Percentiles rank a stretch among this genome's conserved stretches.
phyloP scores from a whole-genome alignment of 2,797 vertebrate species.

The Acipenser transmontanus region DNA sequence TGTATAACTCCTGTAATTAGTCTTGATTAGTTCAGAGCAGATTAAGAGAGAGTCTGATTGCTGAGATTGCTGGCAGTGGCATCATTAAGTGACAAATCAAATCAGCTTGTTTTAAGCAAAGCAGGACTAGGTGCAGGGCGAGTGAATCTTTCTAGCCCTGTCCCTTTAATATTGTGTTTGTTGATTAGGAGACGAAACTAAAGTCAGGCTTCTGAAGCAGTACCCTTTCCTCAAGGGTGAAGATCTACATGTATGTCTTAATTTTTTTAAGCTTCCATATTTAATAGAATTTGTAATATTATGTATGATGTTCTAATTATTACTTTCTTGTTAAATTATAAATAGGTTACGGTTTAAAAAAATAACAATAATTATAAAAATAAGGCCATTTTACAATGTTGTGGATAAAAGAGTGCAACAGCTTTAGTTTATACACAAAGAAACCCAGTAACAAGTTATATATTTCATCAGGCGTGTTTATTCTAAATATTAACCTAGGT shows the following conservation, averaged over 20 bases:
- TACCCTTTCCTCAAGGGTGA: slow-evolving; percentile 59
- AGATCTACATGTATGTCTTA: slow-evolving; percentile 74
- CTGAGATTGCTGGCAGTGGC: no score
- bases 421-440: slow-evolving; percentile 82
- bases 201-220: slow-evolving; percentile 43
- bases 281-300: slow-evolving; percentile 97
- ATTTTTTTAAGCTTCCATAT: slow-evolving; percentile 91
- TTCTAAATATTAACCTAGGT: slow-evolving; percentile 54
- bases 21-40: no score
- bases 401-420: slow-evolving; percentile 74
- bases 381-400: slow-evolving; percentile 60
- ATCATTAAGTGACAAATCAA: no score
- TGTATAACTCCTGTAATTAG: no score
- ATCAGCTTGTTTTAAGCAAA: no score
- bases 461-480: slow-evolving; percentile 87
- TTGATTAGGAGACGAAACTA: not conserved
- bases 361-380: slow-evolving; percentile 62
- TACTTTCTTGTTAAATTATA: slow-evolving; percentile 82
- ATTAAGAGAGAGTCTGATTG: no score
- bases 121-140: no score
- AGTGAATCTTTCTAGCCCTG: no score
- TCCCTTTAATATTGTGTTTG: no score
- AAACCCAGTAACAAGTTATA: slow-evolving; percentile 70
- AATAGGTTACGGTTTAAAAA: slow-evolving; percentile 79
- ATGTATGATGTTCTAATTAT: slow-evolving; percentile 86